phyloP scores from a whole-genome alignment of 2,888 invertebrate genomes.

The Lymantria monacha region DNA sequence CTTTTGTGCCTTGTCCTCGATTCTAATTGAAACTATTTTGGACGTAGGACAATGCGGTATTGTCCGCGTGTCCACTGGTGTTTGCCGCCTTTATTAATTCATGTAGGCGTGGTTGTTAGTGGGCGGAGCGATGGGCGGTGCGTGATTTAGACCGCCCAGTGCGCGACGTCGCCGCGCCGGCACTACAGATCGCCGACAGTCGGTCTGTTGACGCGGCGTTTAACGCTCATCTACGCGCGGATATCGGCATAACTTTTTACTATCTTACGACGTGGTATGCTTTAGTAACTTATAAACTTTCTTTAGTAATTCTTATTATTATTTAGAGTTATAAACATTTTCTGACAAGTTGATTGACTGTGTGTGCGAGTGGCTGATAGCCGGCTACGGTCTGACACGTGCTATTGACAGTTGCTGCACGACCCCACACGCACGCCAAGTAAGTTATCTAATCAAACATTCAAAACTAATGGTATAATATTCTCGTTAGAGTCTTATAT shows the following conservation, averaged over 20 bases:
- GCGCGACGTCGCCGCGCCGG: conserved; percentile 42
- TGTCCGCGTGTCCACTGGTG: conserved; percentile 80
- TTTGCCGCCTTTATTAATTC: conserved; percentile 82
- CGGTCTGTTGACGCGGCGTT: conserved; percentile 69
- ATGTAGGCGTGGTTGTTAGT: conserved; percentile 67
- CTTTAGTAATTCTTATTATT: conserved; percentile 6
- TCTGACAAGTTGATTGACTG: conserved; percentile 28
- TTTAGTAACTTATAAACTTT: conserved; percentile 23
- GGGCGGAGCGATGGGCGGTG: conserved; percentile 63
- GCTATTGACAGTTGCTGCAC: conserved; percentile 45
- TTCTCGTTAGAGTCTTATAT: too few species aligned
- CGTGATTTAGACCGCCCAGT: conserved; percentile 42
- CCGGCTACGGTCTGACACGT: conserved; percentile 42
- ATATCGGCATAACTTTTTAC: conserved; percentile 47
- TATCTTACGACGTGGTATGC: conserved; percentile 40
- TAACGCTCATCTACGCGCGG: conserved; percentile 58
- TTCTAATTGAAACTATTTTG: conserved; percentile 82
- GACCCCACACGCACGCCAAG: conserved; percentile 70
- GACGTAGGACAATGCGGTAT: conserved; percentile 77
- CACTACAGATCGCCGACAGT: conserved; percentile 49
- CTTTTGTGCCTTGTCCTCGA: conserved; percentile 74
- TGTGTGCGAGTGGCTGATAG: conserved; percentile 32
- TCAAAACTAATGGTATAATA: conserved; percentile 1
- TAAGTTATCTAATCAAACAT: conserved; percentile 45
- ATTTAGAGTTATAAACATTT: conserved; percentile 22